Evolutionary conservation across 2,888 invertebrate species (phyloP).

Genomic region (Cybosia mesomella): DNA sequence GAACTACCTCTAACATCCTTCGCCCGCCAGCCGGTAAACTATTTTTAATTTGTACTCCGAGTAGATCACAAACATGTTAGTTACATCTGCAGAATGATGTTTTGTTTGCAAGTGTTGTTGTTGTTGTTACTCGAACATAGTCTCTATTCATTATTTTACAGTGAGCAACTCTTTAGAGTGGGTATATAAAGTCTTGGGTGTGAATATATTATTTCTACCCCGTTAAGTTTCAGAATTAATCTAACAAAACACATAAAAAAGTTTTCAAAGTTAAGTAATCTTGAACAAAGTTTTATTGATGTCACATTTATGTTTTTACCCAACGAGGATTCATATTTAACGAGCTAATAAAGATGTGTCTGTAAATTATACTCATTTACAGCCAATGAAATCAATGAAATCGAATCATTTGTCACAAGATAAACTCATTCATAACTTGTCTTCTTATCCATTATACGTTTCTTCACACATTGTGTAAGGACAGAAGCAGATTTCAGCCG

Average conservation of each 20-base stretch:
- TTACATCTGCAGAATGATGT: too few species aligned
- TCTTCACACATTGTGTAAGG: too few species aligned
- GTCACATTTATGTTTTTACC: neutral
- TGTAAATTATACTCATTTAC: neutral
- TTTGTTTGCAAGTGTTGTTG: too few species aligned
- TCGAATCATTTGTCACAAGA: neutral
- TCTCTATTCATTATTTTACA: neutral
- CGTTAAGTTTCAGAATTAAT: neutral
- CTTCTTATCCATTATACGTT: neutral
- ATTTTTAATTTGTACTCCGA: too few species aligned
- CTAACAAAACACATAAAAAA: slow-evolving; percentile 1
- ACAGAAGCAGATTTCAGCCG: too few species aligned
- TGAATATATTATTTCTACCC: neutral
- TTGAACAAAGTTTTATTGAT: slow-evolving; percentile 3
- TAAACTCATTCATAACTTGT: neutral
- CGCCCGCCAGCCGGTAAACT: too few species aligned
- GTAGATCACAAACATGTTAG: too few species aligned
- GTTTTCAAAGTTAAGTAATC: neutral
- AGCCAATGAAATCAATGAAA: neutral
- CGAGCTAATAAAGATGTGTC: slow-evolving; percentile 1
- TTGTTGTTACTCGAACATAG: too few species aligned
- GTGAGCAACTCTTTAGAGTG: too few species aligned
- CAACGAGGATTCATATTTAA: neutral
- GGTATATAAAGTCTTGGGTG: too few species aligned
- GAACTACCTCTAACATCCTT: too few species aligned